phyloP scores from a whole-genome alignment of 2,113 vertebrate species.

The Hassar affinis region DNA sequence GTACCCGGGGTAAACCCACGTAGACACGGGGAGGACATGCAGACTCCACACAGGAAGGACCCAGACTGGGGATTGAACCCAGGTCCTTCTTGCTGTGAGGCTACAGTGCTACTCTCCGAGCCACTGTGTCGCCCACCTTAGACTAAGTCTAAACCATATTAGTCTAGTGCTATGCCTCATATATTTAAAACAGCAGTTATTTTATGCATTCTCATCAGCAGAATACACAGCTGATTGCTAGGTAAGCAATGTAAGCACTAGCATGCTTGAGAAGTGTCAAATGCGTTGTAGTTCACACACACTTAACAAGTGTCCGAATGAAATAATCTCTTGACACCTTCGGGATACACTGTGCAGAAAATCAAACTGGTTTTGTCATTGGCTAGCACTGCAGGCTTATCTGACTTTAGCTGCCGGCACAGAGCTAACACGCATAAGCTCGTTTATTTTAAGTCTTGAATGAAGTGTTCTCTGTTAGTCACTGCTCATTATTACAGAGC shows the following conservation, averaged over 20 bases:
- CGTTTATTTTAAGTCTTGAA: constrained; percentile 22
- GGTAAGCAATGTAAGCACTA: not conserved
- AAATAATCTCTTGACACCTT: constrained; percentile 16
- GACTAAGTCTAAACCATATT: not conserved
- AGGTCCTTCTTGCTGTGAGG: no score
- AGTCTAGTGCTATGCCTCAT: not conserved
- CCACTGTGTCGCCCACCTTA: no score
- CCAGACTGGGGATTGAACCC: no score
- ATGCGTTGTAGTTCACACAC: constrained; percentile 24
- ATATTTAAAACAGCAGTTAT: not conserved
- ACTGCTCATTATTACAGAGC: constrained; percentile 27
- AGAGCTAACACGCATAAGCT: not conserved
- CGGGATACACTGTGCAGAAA: not conserved
- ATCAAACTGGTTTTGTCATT: not conserved
- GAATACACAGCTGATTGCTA: not conserved
- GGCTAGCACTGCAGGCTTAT: not conserved
- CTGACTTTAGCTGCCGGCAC: not conserved
- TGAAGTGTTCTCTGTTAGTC: constrained; percentile 1
- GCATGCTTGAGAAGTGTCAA: constrained; percentile 3
- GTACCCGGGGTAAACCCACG: no score
- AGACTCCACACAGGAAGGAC: no score
- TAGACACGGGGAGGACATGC: no score
- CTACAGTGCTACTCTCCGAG: no score
- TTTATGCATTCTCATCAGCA: not conserved
- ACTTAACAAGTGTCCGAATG: constrained; percentile 30